Percentiles rank a stretch among this genome's conserved stretches.
Conservation (phyloP, 2,888 invertebrate genomes). For the Noctua comes region DNA sequence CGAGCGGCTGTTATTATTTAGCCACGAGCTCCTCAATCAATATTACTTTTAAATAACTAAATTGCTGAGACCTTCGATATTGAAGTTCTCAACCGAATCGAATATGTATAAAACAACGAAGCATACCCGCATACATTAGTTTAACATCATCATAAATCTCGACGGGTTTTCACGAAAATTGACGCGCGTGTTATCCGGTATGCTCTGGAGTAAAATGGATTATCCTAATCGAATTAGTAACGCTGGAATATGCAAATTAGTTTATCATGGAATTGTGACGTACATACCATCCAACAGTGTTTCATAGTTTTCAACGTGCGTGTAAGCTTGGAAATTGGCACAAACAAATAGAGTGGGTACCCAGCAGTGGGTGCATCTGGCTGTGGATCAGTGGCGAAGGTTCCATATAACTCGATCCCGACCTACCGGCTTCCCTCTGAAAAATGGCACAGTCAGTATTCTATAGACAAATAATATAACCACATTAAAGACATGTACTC, state of each 20-base stretch:
- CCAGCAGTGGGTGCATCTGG: not conserved
- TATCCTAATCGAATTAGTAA: slow-evolving; percentile 21
- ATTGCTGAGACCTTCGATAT: too few species aligned
- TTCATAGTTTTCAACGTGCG: not conserved
- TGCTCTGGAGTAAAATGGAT: not conserved
- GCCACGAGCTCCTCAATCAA: too few species aligned
- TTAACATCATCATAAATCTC: not conserved
- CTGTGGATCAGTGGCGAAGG: too few species aligned
- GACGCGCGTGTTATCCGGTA: slow-evolving; percentile 26
- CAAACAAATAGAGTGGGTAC: too few species aligned
- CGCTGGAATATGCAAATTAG: slow-evolving; percentile 7
- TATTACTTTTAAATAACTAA: too few species aligned
- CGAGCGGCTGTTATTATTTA: too few species aligned
- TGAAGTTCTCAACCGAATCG: not conserved
- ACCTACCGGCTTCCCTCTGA: too few species aligned
- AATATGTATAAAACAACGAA: not conserved
- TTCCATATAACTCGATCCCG: too few species aligned
- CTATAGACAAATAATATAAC: too few species aligned
- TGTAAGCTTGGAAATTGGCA: too few species aligned
- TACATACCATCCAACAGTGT: not conserved
- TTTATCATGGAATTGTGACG: not conserved
- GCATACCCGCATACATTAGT: slow-evolving; percentile 2
- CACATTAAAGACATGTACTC: too few species aligned
- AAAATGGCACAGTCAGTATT: too few species aligned
- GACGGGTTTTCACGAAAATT: slow-evolving; percentile 15